Conservation (phyloP, 2,113 vertebrate genomes). For the Channa argus region DNA sequence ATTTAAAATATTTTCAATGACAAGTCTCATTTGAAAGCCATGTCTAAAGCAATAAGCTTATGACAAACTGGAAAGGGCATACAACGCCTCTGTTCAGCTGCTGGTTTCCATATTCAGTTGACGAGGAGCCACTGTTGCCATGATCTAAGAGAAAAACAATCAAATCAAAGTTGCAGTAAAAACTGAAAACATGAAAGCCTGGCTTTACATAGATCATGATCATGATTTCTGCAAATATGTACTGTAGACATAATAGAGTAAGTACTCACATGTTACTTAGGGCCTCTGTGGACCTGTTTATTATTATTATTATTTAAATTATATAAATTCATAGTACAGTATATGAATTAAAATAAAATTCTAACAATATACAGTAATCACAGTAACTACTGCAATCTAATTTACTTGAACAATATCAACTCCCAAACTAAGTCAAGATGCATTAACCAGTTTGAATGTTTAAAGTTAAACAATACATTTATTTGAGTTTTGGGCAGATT, state of each 20-base stretch:
- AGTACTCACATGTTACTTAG: background rate
- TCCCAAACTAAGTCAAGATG: no score
- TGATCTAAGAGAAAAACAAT: slow-evolving; percentile 63
- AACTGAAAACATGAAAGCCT: no score
- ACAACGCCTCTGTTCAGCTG: slow-evolving; percentile 89
- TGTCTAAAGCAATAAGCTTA: background rate
- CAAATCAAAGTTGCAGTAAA: background rate
- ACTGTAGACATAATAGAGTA: background rate
- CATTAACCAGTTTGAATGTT: no score
- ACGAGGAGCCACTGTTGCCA: slow-evolving; percentile 67
- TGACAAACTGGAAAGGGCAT: slow-evolving; percentile 67
- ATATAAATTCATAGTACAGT: background rate
- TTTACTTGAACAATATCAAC: no score
- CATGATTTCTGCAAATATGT: background rate
- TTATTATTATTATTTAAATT: no score
- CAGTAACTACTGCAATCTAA: no score
- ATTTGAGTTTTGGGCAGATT: no score
- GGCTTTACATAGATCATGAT: no score
- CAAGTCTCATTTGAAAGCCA: background rate
- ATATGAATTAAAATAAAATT: background rate
- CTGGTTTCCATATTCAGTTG: slow-evolving; percentile 83
- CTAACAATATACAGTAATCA: no score
- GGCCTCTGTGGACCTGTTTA: background rate
- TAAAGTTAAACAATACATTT: no score
- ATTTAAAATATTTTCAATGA: slow-evolving; percentile 9